phyloP scores from a whole-genome alignment of 2,888 invertebrate genomes.

The Halictus ligatus region DNA sequence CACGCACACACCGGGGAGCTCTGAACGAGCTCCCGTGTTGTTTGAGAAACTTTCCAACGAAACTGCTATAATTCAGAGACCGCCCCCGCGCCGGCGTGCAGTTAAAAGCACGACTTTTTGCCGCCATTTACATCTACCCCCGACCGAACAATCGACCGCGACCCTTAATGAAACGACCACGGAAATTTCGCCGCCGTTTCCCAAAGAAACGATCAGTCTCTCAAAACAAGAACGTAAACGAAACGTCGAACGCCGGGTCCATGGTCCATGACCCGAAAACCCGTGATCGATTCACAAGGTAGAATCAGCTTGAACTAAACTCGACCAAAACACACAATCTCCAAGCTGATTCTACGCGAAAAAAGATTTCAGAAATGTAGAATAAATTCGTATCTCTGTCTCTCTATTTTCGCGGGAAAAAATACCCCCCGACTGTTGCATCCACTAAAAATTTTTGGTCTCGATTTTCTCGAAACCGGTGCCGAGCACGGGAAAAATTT shows the following conservation, averaged over 20 bases:
- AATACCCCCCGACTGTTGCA: background rate
- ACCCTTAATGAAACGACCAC: constrained; percentile 3
- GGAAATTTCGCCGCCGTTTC: background rate
- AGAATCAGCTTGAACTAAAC: background rate
- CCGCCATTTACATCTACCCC: constrained; percentile 34
- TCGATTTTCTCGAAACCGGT: background rate
- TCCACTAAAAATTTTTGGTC: background rate
- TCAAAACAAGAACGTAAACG: constrained; percentile 1
- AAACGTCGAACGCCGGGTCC: background rate
- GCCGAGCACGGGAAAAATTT: background rate
- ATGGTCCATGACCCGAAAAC: background rate
- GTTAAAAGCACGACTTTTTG: constrained; percentile 63
- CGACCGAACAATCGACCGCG: constrained; percentile 24
- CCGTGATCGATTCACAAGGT: background rate
- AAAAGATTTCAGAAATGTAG: background rate
- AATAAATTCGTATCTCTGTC: background rate
- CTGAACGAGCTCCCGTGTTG: constrained; percentile 40
- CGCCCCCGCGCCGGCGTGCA: constrained; percentile 22
- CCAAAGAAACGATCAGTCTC: background rate
- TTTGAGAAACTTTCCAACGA: constrained; percentile 63
- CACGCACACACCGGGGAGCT: background rate
- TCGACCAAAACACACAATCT: background rate
- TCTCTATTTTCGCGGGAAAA: background rate
- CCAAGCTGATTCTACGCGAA: background rate
- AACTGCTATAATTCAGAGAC: constrained; percentile 69